A percentile compares a stretch with the other conserved stretches of the same genome.
These are phyloP conservation scores for Fragum whitleyi DNA, from an alignment of 2,888 invertebrate species.

Conservation along the genomic window DNA sequence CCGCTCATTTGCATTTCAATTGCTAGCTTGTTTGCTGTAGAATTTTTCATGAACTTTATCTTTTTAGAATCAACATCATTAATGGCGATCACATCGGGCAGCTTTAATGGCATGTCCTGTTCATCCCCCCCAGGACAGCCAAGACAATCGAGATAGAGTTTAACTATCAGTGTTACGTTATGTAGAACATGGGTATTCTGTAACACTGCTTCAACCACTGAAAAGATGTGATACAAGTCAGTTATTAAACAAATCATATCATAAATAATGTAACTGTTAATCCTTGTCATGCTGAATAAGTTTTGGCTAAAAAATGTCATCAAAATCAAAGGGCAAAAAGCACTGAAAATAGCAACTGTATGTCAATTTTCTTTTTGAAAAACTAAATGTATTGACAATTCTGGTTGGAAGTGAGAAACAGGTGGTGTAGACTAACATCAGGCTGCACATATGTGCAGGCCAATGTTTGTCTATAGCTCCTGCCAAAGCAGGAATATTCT, in stretches of 20 bases:
- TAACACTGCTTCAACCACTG: slow-evolving; percentile 39
- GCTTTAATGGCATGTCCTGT: slow-evolving; percentile 3
- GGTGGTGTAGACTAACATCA: no score
- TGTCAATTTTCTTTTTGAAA: no score
- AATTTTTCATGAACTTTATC: slow-evolving; percentile 32
- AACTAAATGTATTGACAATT: no score
- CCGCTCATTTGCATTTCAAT: slow-evolving; percentile 5
- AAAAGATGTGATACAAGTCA: neutral
- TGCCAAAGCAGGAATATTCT: no score
- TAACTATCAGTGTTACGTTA: neutral
- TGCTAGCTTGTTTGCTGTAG: neutral
- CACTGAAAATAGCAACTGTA: no score
- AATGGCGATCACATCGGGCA: slow-evolving; percentile 28
- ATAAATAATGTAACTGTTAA: no score
- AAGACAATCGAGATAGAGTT: slow-evolving; percentile 25
- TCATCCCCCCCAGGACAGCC: slow-evolving; percentile 13
- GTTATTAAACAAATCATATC: neutral
- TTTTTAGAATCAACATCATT: slow-evolving; percentile 20
- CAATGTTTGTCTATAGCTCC: no score
- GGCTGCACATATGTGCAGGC: no score
- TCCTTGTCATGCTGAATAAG: no score
- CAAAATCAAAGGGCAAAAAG: no score
- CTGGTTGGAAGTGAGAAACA: no score
- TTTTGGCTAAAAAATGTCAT: no score
- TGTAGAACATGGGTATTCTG: slow-evolving; percentile 1